Conservation (phyloP, 2,888 invertebrate species). For the Eupsilia transversa region DNA sequence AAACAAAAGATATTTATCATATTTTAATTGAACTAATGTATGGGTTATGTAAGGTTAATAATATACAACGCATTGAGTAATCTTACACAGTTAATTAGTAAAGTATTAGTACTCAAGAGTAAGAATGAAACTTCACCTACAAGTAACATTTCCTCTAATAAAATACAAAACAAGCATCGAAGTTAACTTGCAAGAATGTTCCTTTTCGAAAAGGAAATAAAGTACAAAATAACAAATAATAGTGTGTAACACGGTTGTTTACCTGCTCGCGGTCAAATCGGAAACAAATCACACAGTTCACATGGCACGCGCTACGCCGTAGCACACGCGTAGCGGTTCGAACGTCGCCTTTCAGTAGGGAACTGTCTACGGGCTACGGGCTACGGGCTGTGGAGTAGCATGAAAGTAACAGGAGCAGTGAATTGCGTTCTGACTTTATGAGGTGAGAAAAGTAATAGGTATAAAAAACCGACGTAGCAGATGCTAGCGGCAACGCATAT, state of each 20-base stretch:
- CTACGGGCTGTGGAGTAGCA: conserved; percentile 45
- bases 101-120: too few species aligned
- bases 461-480: too few species aligned
- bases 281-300: conserved; percentile 82
- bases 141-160: background rate
- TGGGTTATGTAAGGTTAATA: too few species aligned
- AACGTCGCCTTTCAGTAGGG: conserved; percentile 31
- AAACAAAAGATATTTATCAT: too few species aligned
- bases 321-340: conserved; percentile 42
- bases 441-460: too few species aligned
- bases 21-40: too few species aligned
- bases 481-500: too few species aligned
- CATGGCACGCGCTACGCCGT: conserved; percentile 63
- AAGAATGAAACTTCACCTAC: conserved; percentile 5
- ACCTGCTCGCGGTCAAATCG: conserved; percentile 79
- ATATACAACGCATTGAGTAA: too few species aligned
- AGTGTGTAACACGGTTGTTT: conserved; percentile 67
- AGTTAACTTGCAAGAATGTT: conserved; percentile 22
- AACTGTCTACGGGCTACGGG: conserved; percentile 32
- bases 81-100: too few species aligned
- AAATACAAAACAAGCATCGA: conserved; percentile 1
- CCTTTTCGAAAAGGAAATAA: conserved; percentile 47
- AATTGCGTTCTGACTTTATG: too few species aligned
- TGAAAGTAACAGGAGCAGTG: background rate
- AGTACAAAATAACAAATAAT: conserved; percentile 50